Percentiles rank a stretch among this genome's conserved stretches.
phyloP scores from a whole-genome alignment of 2,113 vertebrate genomes.

The Bos taurus region DNA sequence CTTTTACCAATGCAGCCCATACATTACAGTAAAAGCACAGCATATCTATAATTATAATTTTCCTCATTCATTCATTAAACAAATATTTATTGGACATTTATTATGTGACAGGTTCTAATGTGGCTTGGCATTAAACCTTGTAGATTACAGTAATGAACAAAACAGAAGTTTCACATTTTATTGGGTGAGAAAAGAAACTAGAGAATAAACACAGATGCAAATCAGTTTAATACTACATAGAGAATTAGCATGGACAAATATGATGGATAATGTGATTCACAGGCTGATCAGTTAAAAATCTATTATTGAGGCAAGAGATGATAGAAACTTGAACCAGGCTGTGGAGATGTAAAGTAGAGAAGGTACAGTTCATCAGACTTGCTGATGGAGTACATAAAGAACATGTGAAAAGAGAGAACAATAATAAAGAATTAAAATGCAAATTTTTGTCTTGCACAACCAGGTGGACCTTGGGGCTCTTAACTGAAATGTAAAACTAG shows the following conservation, averaged over 20 bases:
- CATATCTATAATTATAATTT: not conserved
- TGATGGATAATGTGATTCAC: not conserved
- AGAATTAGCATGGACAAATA: not conserved
- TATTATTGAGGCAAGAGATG: not conserved
- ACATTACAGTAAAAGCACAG: not conserved
- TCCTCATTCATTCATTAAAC: not conserved
- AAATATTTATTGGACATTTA: not conserved
- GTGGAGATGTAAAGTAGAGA: not conserved
- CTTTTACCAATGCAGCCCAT: not conserved
- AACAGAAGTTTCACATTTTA: not conserved
- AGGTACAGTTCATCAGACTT: not conserved
- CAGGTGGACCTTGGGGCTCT: not conserved
- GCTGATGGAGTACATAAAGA: not conserved
- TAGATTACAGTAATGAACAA: not conserved
- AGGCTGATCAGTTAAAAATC: not conserved
- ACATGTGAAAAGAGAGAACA: not conserved
- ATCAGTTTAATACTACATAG: not conserved
- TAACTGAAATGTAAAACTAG: not conserved
- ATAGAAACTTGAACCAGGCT: not conserved
- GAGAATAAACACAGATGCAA: not conserved
- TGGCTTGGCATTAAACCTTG: not conserved
- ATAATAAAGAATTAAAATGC: not conserved
- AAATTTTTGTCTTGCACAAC: not conserved
- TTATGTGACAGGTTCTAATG: not conserved
- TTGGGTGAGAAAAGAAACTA: not conserved